These are phyloP conservation scores for Hermodice carunculata DNA, from an alignment of 2,888 invertebrate species.

Conservation along the genomic window DNA sequence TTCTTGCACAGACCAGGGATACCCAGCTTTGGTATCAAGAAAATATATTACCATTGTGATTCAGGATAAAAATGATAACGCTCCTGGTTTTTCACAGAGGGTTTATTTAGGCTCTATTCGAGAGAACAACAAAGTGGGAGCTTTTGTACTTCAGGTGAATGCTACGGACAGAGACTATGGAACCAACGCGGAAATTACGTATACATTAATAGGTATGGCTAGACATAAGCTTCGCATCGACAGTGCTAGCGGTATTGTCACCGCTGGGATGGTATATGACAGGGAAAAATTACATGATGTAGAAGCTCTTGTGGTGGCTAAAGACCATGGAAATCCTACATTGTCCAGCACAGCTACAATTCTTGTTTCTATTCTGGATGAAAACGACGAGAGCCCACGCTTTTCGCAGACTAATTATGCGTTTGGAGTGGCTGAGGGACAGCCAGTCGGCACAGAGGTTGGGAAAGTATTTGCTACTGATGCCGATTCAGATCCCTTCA, in stretches of 20 bases:
- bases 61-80: constrained; percentile 4
- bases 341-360: not conserved
- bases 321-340: not conserved
- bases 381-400: not conserved
- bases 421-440: not conserved
- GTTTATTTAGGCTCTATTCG: not conserved
- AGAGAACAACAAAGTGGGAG: not conserved
- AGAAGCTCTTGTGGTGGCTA: not conserved
- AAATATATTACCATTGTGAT: not conserved
- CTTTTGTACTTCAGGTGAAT: not conserved
- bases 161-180: not conserved
- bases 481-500: not conserved
- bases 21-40: not conserved
- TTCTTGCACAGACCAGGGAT: constrained; percentile 5
- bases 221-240: not conserved
- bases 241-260: not conserved
- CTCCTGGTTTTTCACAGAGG: not conserved
- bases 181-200: not conserved
- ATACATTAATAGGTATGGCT: not conserved
- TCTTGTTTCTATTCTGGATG: not conserved
- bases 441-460: not conserved
- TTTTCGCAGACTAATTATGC: not conserved
- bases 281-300: not conserved
- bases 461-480: not conserved
- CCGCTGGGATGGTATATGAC: not conserved